Evolutionary conservation across 2,888 invertebrate genomes (phyloP).

Genomic region (Trachelus iudaicus): DNA sequence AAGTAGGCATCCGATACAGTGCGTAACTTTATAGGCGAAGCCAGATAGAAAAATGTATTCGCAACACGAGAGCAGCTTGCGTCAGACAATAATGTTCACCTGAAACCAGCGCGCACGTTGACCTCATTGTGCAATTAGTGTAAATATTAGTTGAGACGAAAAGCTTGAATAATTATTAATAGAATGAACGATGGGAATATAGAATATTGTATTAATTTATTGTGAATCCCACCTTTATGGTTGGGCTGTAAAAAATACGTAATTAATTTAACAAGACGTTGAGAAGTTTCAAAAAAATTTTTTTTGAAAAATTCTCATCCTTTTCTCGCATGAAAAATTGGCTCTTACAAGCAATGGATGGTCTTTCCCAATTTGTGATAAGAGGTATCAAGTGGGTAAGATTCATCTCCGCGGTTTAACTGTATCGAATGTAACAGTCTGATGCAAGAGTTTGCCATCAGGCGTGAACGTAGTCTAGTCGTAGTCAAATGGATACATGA

Average conservation of each 20-base stretch:
- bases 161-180: no score
- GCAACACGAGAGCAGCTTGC: conserved; percentile 30
- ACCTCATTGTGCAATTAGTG: not conserved
- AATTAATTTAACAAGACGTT: no score
- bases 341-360: no score
- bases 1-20: not conserved
- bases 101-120: conserved; percentile 14
- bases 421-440: conserved; percentile 10
- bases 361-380: no score
- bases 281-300: no score
- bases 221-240: no score
- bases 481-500: conserved; percentile 26
- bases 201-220: no score
- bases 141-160: not conserved
- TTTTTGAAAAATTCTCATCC: no score
- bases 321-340: no score
- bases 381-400: not conserved
- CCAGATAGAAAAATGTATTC: conserved; percentile 16
- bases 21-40: conserved; percentile 28
- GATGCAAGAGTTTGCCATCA: conserved; percentile 34
- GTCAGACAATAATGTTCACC: conserved; percentile 25
- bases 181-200: no score
- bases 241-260: no score
- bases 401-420: not conserved
- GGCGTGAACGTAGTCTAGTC: conserved; percentile 18